Evolutionary conservation across 2,888 invertebrate species (phyloP).

Genomic region (Catocala fraxini): DNA sequence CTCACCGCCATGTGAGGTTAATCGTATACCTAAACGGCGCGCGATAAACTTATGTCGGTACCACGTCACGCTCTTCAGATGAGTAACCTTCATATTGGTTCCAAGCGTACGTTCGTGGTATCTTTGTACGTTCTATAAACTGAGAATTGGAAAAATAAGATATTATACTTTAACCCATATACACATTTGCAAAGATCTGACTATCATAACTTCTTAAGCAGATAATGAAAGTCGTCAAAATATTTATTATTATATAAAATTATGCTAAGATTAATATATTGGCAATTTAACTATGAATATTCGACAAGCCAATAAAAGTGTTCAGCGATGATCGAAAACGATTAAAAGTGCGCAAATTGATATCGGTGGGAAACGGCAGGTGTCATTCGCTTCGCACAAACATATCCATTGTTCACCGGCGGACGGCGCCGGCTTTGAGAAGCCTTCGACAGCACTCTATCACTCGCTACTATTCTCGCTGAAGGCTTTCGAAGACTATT

Average conservation of each 20-base stretch:
- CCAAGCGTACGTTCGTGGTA: conserved; percentile 2
- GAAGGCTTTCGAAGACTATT: conserved; percentile 4
- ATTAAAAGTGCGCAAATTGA: conserved; percentile 78
- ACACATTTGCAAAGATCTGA: too few relatives aligned
- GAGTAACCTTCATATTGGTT: conserved; percentile 25
- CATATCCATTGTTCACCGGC: conserved; percentile 47
- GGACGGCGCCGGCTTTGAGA: conserved; percentile 5
- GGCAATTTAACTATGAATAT: background rate
- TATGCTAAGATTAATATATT: background rate
- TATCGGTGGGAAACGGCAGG: conserved; percentile 77
- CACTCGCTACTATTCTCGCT: conserved; percentile 9
- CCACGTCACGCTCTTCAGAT: conserved; percentile 31
- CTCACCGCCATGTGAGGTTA: conserved; percentile 27
- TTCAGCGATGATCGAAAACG: conserved; percentile 65
- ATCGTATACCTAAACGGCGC: conserved; percentile 19
- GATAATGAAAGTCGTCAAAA: too few relatives aligned
- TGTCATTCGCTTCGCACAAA: conserved; percentile 58
- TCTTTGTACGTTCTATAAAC: background rate
- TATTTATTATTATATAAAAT: too few relatives aligned
- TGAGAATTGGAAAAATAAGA: too few relatives aligned
- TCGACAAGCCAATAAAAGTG: conserved; percentile 49
- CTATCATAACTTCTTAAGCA: background rate
- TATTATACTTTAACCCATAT: too few relatives aligned
- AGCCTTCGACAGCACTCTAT: conserved; percentile 20
- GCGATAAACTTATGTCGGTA: conserved; percentile 23